Evolutionary conservation across 1,140 invertebrate species (phyloP).

Genomic region (Drosophila pallidifrons): DNA sequence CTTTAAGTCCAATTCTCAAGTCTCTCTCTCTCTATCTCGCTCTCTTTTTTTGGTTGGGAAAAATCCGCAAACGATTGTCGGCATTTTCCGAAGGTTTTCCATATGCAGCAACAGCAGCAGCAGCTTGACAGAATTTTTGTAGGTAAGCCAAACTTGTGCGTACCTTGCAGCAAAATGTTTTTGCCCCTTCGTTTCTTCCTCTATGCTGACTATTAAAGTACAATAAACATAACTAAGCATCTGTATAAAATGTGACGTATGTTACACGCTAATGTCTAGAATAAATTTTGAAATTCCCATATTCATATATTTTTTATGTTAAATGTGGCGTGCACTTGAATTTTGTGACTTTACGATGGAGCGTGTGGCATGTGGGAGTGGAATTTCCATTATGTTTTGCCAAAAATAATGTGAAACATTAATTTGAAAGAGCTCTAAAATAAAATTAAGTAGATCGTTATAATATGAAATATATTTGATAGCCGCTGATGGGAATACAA

Average conservation of each 20-base stretch:
- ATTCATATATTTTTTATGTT: slow-evolving; percentile 28
- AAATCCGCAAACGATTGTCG: slow-evolving; percentile 71
- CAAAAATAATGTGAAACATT: slow-evolving; percentile 36
- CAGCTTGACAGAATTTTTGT: slow-evolving; percentile 38
- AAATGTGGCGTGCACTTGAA: slow-evolving; percentile 49
- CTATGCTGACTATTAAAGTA: slow-evolving; percentile 62
- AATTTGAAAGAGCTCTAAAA: slow-evolving; percentile 28
- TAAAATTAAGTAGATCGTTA: slow-evolving; percentile 34
- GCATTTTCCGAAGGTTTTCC: slow-evolving; percentile 78
- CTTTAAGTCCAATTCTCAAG: slow-evolving; percentile 31
- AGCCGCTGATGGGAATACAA: background rate
- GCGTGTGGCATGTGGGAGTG: slow-evolving; percentile 50
- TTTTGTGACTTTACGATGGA: slow-evolving; percentile 12
- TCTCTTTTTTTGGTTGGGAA: slow-evolving; percentile 43
- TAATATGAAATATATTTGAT: slow-evolving; percentile 29
- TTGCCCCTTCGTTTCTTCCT: slow-evolving; percentile 30
- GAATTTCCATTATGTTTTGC: slow-evolving; percentile 29
- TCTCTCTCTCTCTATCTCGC: background rate
- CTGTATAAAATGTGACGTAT: slow-evolving; percentile 37
- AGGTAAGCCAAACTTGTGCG: slow-evolving; percentile 55
- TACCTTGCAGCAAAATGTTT: slow-evolving; percentile 36
- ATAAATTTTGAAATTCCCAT: slow-evolving; percentile 9
- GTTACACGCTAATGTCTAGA: slow-evolving; percentile 31
- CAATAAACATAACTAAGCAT: slow-evolving; percentile 50
- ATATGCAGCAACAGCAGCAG: slow-evolving; percentile 25